Conservation (phyloP, 1,140 invertebrate species). For the Drosophila rufa region DNA sequence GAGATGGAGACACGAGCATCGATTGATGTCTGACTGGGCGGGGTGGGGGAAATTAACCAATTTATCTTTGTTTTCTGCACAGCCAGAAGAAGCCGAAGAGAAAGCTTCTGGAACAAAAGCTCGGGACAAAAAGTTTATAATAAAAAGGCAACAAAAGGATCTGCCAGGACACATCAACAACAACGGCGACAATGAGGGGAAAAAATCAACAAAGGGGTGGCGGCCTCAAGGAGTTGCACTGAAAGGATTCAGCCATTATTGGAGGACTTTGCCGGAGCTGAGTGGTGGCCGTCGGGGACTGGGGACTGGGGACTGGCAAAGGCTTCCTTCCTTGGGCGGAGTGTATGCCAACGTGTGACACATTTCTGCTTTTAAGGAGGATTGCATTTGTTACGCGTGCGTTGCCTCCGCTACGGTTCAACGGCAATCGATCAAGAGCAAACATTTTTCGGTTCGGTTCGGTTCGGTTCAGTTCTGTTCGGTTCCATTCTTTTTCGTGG, state of each 20-base stretch:
- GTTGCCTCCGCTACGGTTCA: slow-evolving; percentile 81
- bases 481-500: slow-evolving; percentile 22
- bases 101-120: slow-evolving; percentile 42
- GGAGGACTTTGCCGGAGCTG: background rate
- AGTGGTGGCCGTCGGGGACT: too few relatives aligned
- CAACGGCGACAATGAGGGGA: slow-evolving; percentile 69
- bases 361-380: slow-evolving; percentile 84
- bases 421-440: slow-evolving; percentile 82
- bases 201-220: slow-evolving; percentile 54
- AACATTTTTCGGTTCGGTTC: slow-evolving; percentile 69
- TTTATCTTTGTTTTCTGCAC: slow-evolving; percentile 84
- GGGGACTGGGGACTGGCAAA: background rate
- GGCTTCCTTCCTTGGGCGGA: slow-evolving; percentile 6
- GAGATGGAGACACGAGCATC: slow-evolving; percentile 57
- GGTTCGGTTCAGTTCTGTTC: slow-evolving; percentile 24
- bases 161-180: slow-evolving; percentile 73
- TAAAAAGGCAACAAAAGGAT: slow-evolving; percentile 71
- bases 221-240: slow-evolving; percentile 52
- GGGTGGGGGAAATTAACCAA: slow-evolving; percentile 84
- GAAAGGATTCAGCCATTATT: slow-evolving; percentile 78
- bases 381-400: slow-evolving; percentile 84
- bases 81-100: slow-evolving; percentile 39
- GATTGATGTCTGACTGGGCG: slow-evolving; percentile 81
- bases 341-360: slow-evolving; percentile 74
- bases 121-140: slow-evolving; percentile 72